phyloP scores from a whole-genome alignment of 2,113 vertebrate species.

The Platichthys stellatus region DNA sequence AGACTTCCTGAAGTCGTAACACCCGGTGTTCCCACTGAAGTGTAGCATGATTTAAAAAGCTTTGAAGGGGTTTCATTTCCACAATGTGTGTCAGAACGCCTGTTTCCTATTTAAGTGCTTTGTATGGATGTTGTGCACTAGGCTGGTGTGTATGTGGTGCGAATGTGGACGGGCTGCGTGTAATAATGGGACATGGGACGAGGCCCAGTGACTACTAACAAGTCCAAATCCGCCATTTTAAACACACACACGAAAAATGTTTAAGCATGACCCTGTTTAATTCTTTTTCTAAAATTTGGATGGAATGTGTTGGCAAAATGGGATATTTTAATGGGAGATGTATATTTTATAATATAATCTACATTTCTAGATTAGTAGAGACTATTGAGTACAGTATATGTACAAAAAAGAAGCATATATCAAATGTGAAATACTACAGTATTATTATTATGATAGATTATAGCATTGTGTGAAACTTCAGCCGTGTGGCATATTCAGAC shows the following conservation, averaged over 20 bases:
- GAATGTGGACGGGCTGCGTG: constrained; percentile 31
- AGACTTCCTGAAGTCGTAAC: constrained; percentile 28
- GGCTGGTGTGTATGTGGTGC: constrained; percentile 29
- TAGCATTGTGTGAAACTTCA: constrained; percentile 74
- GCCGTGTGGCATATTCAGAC: constrained; percentile 76
- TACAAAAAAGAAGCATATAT: constrained; percentile 75
- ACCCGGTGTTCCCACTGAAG: constrained; percentile 23
- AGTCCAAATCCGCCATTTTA: constrained; percentile 59
- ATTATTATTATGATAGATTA: constrained; percentile 71
- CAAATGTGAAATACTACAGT: constrained; percentile 77
- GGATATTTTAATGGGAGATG: constrained; percentile 85
- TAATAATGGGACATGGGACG: neutral
- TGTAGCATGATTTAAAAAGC: constrained; percentile 57
- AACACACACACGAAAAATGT: constrained; percentile 42
- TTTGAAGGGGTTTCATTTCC: constrained; percentile 33
- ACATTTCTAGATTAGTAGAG: constrained; percentile 84
- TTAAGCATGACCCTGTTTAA: constrained; percentile 64
- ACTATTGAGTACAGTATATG: constrained; percentile 72
- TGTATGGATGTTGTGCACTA: constrained; percentile 37
- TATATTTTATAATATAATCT: constrained; percentile 86
- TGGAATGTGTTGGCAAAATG: constrained; percentile 67
- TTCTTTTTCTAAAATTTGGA: constrained; percentile 61
- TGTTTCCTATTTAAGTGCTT: constrained; percentile 40
- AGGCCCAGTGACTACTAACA: constrained; percentile 48
- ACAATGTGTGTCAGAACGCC: constrained; percentile 3